Conservation (phyloP, 2,888 invertebrate species). For the Helleia helle region DNA sequence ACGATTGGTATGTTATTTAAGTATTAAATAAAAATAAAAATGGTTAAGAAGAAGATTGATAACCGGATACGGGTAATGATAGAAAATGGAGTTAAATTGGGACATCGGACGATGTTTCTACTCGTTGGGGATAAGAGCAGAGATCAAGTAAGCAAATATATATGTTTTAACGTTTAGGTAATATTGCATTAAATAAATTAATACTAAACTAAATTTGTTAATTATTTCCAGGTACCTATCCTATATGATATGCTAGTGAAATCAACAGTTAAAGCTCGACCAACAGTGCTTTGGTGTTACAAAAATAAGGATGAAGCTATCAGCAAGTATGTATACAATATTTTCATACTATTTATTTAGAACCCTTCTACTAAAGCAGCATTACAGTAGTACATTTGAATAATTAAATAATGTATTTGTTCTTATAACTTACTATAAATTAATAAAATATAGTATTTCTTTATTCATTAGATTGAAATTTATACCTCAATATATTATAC, state of each 20-base stretch:
- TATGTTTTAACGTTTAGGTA: neutral
- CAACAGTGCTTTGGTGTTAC: constrained; percentile 98
- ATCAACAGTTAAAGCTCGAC: constrained; percentile 92
- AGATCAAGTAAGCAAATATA: constrained; percentile 83
- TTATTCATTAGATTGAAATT: no score
- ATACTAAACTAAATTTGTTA: constrained; percentile 13
- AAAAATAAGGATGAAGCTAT: constrained; percentile 94
- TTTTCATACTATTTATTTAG: no score
- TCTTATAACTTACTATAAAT: no score
- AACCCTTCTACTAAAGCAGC: no score
- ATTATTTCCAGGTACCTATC: constrained; percentile 85
- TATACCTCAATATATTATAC: no score
- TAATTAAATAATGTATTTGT: no score
- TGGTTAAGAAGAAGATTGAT: constrained; percentile 97
- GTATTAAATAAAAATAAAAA: constrained; percentile 40
- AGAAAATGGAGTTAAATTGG: constrained; percentile 94
- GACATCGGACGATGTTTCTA: constrained; percentile 95
- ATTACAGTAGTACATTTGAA: no score
- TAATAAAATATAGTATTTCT: no score
- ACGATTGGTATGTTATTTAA: neutral
- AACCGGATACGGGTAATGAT: constrained; percentile 95
- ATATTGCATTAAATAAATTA: neutral
- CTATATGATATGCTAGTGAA: constrained; percentile 98
- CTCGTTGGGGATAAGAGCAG: constrained; percentile 96
- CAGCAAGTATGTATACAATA: constrained; percentile 79